A percentile compares a stretch with the other conserved stretches of the same genome.
phyloP scores from a whole-genome alignment of 2,113 vertebrate genomes.

The Dendrocopos noguchii region DNA sequence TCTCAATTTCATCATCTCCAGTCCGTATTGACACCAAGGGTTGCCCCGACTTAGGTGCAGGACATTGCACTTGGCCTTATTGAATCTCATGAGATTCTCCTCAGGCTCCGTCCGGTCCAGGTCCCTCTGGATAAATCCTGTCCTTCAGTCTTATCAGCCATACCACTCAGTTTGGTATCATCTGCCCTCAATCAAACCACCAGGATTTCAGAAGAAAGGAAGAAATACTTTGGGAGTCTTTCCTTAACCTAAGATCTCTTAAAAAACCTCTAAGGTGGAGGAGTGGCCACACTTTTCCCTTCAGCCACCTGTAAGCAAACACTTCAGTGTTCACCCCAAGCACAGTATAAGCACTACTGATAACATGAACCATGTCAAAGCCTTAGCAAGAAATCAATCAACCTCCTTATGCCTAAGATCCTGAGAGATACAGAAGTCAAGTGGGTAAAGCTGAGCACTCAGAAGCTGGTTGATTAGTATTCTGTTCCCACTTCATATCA shows the following conservation, averaged over 20 bases:
- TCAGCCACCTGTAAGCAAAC: neutral
- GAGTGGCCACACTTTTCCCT: neutral
- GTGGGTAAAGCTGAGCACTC: neutral
- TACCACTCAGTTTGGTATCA: no score
- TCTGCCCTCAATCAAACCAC: neutral
- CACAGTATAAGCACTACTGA: neutral
- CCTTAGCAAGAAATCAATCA: conserved; percentile 5
- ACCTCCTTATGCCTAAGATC: neutral
- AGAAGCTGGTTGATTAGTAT: neutral
- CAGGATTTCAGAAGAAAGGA: neutral
- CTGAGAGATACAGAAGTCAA: neutral
- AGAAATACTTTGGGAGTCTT: neutral
- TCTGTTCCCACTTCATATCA: neutral
- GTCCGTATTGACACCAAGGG: no score
- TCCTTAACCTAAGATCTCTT: neutral
- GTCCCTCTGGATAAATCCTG: no score
- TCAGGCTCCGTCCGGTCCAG: no score
- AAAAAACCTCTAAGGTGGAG: neutral
- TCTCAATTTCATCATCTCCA: no score
- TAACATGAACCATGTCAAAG: neutral
- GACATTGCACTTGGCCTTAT: no score
- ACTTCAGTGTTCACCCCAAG: neutral
- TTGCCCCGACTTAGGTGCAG: no score
- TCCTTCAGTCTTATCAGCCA: no score
- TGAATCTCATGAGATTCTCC: no score